Percentiles rank a stretch among this genome's conserved stretches.
Evolutionary conservation across 1,140 invertebrate species (phyloP).

Genomic region (Cydia strobilella): DNA sequence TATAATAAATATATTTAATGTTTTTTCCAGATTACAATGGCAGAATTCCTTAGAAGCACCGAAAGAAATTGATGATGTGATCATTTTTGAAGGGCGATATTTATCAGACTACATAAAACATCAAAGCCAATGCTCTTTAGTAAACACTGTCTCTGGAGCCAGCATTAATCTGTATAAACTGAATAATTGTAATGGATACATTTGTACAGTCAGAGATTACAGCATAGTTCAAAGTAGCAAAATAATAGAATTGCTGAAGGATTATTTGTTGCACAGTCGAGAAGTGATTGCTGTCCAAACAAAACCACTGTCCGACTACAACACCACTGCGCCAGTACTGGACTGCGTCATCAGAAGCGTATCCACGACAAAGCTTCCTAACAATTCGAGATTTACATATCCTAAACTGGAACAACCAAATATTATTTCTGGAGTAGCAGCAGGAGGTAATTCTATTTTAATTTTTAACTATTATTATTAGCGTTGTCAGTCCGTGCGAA

Average conservation of each 20-base stretch:
- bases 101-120: constrained; percentile 50
- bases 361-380: constrained; percentile 44
- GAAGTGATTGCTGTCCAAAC: constrained; percentile 59
- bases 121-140: constrained; percentile 48
- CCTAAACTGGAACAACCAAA: constrained; percentile 69
- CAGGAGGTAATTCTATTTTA: constrained; percentile 59
- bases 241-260: constrained; percentile 59
- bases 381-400: constrained; percentile 43
- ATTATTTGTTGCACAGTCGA: constrained; percentile 48
- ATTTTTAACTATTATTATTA: too few species aligned
- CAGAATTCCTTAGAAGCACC: constrained; percentile 43
- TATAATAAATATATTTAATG: constrained; percentile 2
- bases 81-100: constrained; percentile 66
- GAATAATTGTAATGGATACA: constrained; percentile 48
- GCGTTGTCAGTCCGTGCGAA: too few species aligned
- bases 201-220: constrained; percentile 63
- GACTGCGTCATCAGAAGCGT: constrained; percentile 56
- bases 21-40: constrained; percentile 61
- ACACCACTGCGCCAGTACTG: constrained; percentile 43
- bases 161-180: constrained; percentile 58
- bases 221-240: constrained; percentile 60
- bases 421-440: constrained; percentile 65
- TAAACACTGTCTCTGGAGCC: constrained; percentile 53
- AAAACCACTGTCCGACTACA: constrained; percentile 63
- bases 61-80: constrained; percentile 51